A percentile compares a stretch with the other conserved stretches of the same genome.
phyloP scores from a whole-genome alignment of 64 coral and sea anemone genomes.

The Stichodactyla helianthus region DNA sequence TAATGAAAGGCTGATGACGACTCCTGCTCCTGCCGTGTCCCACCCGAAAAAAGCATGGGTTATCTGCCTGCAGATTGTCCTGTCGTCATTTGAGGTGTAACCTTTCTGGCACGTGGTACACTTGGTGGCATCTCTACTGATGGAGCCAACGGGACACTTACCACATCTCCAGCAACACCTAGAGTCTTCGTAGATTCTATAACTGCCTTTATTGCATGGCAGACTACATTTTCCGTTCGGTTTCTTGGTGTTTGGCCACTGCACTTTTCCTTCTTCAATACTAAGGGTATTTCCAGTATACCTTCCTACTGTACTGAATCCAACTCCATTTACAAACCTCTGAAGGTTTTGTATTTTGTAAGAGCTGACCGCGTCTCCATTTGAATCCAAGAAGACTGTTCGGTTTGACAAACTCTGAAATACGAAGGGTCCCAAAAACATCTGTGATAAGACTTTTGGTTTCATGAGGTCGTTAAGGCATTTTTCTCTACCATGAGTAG shows the following conservation, averaged over 20 bases:
- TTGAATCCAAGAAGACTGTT: slow-evolving; percentile 38
- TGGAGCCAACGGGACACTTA: slow-evolving; percentile 32
- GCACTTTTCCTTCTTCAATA: neutral
- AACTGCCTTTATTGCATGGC: slow-evolving; percentile 34
- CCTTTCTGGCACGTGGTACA: slow-evolving; percentile 31
- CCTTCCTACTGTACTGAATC: slow-evolving; percentile 27
- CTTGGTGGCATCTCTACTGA: slow-evolving; percentile 22
- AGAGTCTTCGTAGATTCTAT: slow-evolving; percentile 16
- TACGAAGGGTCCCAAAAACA: slow-evolving; percentile 19
- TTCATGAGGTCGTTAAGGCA: slow-evolving; percentile 14
- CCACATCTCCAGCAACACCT: slow-evolving; percentile 63
- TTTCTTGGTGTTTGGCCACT: slow-evolving; percentile 18
- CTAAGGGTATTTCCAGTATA: slow-evolving; percentile 31
- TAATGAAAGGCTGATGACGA: slow-evolving; percentile 14
- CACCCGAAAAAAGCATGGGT: slow-evolving; percentile 33
- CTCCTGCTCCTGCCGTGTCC: slow-evolving; percentile 19
- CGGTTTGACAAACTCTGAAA: slow-evolving; percentile 27
- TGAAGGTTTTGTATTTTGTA: slow-evolving; percentile 51
- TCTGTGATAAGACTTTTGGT: slow-evolving; percentile 21
- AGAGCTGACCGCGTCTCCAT: slow-evolving; percentile 32
- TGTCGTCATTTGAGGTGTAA: slow-evolving; percentile 27
- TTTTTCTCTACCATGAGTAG: neutral
- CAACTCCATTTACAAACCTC: neutral
- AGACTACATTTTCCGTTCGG: slow-evolving; percentile 27
- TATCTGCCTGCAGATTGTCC: slow-evolving; percentile 26